These are phyloP conservation scores for Brachylomia viminalis DNA, from an alignment of 2,888 invertebrate species.

Conservation along the genomic window DNA sequence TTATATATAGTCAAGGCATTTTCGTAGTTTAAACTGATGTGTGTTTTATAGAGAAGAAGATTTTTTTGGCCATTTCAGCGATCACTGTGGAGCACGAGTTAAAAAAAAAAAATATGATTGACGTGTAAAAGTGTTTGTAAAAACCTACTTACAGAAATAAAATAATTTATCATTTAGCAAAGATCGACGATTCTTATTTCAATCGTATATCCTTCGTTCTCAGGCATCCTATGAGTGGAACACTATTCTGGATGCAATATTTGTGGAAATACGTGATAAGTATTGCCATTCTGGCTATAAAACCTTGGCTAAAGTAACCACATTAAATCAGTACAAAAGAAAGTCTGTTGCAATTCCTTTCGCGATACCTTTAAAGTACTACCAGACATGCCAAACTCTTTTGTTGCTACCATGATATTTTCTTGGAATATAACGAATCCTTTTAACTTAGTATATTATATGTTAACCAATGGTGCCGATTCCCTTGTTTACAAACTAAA, in stretches of 20 bases:
- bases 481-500: too few relatives aligned
- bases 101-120: too few relatives aligned
- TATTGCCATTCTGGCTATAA: not conserved
- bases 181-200: not conserved
- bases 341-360: not conserved
- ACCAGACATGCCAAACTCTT: not conserved
- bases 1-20: not conserved
- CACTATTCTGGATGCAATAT: not conserved
- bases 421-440: not conserved
- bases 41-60: not conserved
- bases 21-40: not conserved
- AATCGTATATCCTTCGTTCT: not conserved
- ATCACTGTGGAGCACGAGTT: not conserved
- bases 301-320: not conserved
- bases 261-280: not conserved
- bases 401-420: not conserved
- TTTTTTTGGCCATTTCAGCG: not conserved
- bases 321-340: not conserved
- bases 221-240: not conserved
- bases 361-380: not conserved
- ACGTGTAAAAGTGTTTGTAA: too few relatives aligned
- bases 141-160: too few relatives aligned
- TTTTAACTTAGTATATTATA: not conserved
- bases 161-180: too few relatives aligned
- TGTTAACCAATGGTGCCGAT: constrained; percentile 14